Evolutionary conservation across 2,888 invertebrate species (phyloP).

Genomic region (Melipona beecheii): DNA sequence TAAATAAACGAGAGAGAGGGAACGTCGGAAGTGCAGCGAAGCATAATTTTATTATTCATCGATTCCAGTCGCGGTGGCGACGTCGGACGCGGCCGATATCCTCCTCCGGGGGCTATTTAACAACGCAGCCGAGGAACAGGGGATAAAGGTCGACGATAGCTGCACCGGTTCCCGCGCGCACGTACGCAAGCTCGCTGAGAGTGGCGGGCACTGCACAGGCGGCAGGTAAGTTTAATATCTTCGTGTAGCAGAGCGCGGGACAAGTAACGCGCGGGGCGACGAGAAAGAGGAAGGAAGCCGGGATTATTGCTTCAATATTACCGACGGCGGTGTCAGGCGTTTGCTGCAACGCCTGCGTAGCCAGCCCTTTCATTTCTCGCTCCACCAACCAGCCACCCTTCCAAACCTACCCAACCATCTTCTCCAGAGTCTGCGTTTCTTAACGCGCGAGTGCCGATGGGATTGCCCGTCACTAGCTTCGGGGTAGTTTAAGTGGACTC

Average conservation of each 20-base stretch:
- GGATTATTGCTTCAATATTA: constrained; percentile 83
- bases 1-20: neutral
- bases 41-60: constrained; percentile 49
- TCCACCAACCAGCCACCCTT: neutral
- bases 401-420: neutral
- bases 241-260: constrained; percentile 67
- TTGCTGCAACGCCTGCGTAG: constrained; percentile 74
- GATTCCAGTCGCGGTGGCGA: constrained; percentile 49
- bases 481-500: neutral
- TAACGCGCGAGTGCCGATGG: neutral
- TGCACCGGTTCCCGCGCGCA: constrained; percentile 10
- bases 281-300: constrained; percentile 64
- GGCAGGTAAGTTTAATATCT: constrained; percentile 76
- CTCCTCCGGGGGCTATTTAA: constrained; percentile 54
- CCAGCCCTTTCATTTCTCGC: constrained; percentile 27
- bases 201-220: constrained; percentile 16
- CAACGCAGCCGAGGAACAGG: constrained; percentile 17
- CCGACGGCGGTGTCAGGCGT: constrained; percentile 77
- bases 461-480: neutral
- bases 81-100: constrained; percentile 44
- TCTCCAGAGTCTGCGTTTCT: neutral
- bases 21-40: neutral
- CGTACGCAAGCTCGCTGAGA: constrained; percentile 3
- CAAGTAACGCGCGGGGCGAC: constrained; percentile 55
- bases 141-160: constrained; percentile 39